A percentile compares a stretch with the other conserved stretches of the same genome.
phyloP scores from a whole-genome alignment of 2,113 vertebrate species.

The Dolichallabes microphthalmus region DNA sequence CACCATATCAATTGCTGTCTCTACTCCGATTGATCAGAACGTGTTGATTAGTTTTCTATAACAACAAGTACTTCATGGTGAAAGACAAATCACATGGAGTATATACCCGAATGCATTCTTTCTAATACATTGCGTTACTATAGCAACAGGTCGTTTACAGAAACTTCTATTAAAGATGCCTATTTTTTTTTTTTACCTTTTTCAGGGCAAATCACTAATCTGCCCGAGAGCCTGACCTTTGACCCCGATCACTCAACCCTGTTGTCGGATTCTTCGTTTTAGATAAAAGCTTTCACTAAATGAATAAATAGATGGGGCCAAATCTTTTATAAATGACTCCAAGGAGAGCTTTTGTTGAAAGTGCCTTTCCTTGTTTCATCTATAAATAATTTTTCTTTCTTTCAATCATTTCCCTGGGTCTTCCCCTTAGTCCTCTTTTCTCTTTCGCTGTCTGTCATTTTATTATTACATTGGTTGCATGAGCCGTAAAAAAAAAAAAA shows the following conservation, averaged over 20 bases:
- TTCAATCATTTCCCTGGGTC: background rate
- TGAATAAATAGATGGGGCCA: background rate
- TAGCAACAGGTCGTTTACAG: background rate
- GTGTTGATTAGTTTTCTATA: background rate
- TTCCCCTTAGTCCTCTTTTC: background rate
- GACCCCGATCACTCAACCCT: background rate
- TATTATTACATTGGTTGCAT: background rate
- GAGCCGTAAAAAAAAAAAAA: background rate
- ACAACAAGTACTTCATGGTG: background rate
- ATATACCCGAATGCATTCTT: background rate
- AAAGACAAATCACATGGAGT: background rate
- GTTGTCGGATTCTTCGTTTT: background rate
- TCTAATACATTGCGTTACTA: background rate
- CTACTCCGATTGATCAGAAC: background rate
- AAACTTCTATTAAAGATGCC: background rate
- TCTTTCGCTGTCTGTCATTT: background rate
- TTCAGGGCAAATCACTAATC: background rate
- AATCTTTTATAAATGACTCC: background rate
- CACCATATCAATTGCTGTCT: background rate
- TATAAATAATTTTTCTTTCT: background rate
- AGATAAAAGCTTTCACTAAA: background rate
- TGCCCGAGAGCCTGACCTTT: background rate
- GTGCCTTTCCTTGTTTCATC: background rate
- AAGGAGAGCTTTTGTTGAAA: background rate
- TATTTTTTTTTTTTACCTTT: background rate